A percentile compares a stretch with the other conserved stretches of the same genome.
phyloP scores from a whole-genome alignment of 1,140 invertebrate genomes.

The Calycopis cecrops region DNA sequence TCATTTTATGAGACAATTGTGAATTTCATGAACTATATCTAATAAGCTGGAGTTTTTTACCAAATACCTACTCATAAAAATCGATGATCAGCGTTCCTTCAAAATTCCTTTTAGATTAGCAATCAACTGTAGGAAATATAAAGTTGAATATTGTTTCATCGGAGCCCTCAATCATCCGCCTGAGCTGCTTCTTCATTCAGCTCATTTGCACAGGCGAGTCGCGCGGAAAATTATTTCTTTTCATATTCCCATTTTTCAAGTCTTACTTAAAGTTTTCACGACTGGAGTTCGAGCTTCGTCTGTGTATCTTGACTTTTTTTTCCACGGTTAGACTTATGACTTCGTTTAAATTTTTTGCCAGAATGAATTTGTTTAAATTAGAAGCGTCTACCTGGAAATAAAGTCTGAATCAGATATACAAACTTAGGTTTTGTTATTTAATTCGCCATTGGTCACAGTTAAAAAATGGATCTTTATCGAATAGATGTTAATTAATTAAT shows the following conservation, averaged over 20 bases:
- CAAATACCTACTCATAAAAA: no score
- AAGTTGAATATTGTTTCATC: constrained; percentile 59
- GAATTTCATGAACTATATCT: no score
- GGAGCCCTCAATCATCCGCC: constrained; percentile 72
- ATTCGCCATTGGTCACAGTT: no score
- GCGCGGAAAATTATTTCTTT: constrained; percentile 76
- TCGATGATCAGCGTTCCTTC: background rate
- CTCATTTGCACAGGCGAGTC: constrained; percentile 75
- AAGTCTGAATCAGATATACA: no score
- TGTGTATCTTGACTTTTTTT: constrained; percentile 58
- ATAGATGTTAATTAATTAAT: no score
- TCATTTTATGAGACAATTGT: no score
- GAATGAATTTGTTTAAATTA: no score
- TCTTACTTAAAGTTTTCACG: constrained; percentile 68
- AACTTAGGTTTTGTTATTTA: no score
- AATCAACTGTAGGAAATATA: constrained; percentile 30
- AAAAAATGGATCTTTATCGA: no score
- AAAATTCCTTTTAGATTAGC: constrained; percentile 27
- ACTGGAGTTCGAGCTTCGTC: constrained; percentile 46
- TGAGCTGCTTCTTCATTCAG: constrained; percentile 66
- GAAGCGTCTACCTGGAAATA: no score
- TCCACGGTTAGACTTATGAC: constrained; percentile 18
- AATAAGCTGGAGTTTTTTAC: no score
- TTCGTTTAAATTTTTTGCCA: no score
- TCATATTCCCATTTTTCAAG: constrained; percentile 71